These are phyloP conservation scores for Glareola pratincola DNA, from an alignment of 2,113 vertebrate genomes.

Conservation along the genomic window DNA sequence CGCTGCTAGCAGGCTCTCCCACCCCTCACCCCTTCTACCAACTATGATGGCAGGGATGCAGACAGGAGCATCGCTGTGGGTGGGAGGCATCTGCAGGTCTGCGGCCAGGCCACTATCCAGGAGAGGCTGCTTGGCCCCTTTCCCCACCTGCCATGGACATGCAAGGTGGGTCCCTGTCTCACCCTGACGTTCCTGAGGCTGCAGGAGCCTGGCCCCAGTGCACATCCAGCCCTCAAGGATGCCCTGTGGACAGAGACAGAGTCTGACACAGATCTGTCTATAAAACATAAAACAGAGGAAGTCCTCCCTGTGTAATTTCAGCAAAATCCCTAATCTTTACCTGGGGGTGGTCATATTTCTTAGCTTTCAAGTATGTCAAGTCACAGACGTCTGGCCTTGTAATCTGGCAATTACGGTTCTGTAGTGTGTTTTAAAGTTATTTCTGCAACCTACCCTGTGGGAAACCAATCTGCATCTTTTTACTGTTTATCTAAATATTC, in stretches of 20 bases:
- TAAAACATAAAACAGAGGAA: not conserved
- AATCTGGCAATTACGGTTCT: not conserved
- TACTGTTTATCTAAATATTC: constrained; percentile 31
- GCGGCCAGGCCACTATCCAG: not conserved
- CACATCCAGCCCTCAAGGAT: accelerated
- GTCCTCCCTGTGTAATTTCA: not conserved
- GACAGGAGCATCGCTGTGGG: not conserved
- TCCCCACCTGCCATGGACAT: not conserved
- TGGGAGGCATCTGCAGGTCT: not conserved
- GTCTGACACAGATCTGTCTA: not conserved
- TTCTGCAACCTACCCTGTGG: not conserved
- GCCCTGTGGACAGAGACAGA: not conserved
- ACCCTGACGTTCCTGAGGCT: accelerated
- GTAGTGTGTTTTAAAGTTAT: not conserved
- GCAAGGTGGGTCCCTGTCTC: not conserved
- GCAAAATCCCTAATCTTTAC: not conserved
- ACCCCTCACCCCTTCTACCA: not conserved
- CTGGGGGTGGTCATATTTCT: not conserved
- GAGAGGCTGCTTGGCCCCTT: not conserved
- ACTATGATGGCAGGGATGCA: not conserved
- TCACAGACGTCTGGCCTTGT: not conserved
- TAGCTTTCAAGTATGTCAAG: not conserved
- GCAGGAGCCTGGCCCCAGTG: not conserved
- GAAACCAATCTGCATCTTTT: not conserved
- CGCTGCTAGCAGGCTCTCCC: not conserved